Conservation (phyloP, 2,113 vertebrate species). For the Megaleporinus macrocephalus region DNA sequence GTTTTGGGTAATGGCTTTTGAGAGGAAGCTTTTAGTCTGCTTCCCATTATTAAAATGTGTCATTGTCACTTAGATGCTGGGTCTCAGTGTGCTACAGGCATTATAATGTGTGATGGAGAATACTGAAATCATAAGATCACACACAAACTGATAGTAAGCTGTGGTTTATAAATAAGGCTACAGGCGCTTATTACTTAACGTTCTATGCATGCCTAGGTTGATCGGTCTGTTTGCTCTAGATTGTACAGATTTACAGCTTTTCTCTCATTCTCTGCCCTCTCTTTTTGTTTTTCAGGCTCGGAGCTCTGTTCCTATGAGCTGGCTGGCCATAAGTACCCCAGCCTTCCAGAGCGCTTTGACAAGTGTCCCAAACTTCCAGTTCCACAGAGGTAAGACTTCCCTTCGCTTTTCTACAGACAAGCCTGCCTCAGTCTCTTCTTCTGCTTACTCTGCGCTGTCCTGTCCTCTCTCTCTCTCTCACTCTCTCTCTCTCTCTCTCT, state of each 20-base stretch:
- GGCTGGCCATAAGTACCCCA: conserved; percentile 84
- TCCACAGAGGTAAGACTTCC: conserved; percentile 84
- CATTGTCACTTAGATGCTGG: too few species aligned
- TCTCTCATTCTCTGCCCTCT: not conserved
- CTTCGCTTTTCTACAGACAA: conserved; percentile 46
- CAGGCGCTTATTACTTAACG: not conserved
- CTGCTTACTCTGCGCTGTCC: conserved; percentile 27
- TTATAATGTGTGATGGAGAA: too few species aligned
- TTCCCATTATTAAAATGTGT: too few species aligned
- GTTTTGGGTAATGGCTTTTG: too few species aligned
- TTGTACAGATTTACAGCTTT: not conserved
- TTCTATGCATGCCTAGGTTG: not conserved
- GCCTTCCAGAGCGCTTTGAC: conserved; percentile 75
- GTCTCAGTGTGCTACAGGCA: too few species aligned
- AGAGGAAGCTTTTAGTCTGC: too few species aligned
- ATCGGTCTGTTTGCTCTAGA: not conserved
- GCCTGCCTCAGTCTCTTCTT: not conserved
- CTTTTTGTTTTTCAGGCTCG: conserved; percentile 79
- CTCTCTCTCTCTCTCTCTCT: too few species aligned
- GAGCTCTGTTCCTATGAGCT: conserved; percentile 90
- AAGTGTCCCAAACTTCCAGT: conserved; percentile 96
- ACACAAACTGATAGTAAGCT: not conserved
- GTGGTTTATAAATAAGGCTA: not conserved
- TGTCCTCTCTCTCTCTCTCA: too few species aligned
- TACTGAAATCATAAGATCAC: too few species aligned